A percentile compares a stretch with the other conserved stretches of the same genome.
These are phyloP conservation scores for Polyodon spathula DNA, from an alignment of 2,113 vertebrate species.

Conservation along the genomic window DNA sequence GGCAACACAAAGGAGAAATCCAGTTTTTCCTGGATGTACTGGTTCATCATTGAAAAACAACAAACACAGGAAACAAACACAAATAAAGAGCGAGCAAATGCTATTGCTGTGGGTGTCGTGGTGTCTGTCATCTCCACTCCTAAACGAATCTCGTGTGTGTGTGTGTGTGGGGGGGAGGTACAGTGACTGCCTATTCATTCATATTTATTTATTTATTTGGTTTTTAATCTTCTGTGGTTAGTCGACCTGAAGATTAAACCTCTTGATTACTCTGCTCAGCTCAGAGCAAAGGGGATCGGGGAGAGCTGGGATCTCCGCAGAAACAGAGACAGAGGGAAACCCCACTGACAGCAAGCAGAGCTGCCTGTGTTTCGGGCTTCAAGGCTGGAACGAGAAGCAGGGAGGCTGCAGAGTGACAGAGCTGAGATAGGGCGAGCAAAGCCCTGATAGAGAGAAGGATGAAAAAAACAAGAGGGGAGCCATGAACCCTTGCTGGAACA, in stretches of 20 bases:
- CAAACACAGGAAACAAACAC: no score
- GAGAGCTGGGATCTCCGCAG: not conserved
- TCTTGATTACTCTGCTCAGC: conserved; percentile 29
- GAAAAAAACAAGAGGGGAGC: no score
- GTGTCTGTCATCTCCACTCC: no score
- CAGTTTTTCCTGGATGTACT: conserved; percentile 25
- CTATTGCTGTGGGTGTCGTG: no score
- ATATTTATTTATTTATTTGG: conserved; percentile 2
- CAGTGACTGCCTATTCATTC: not conserved
- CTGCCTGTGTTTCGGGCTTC: not conserved
- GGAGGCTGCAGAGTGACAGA: no score
- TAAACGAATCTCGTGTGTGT: no score
- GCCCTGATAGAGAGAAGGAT: no score
- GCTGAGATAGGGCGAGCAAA: no score
- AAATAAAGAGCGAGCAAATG: no score
- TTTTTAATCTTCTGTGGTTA: conserved; percentile 21
- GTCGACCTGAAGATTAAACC: conserved; percentile 25
- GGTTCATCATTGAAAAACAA: conserved; percentile 21
- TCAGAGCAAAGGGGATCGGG: conserved; percentile 9
- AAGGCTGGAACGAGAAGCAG: not conserved
- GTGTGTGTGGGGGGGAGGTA: not conserved
- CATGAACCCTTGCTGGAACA: no score
- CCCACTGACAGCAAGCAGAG: not conserved
- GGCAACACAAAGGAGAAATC: conserved; percentile 55
- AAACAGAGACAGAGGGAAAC: not conserved